Evolutionary conservation across 2,113 vertebrate genomes (phyloP).

Genomic region (Centropristis striata): DNA sequence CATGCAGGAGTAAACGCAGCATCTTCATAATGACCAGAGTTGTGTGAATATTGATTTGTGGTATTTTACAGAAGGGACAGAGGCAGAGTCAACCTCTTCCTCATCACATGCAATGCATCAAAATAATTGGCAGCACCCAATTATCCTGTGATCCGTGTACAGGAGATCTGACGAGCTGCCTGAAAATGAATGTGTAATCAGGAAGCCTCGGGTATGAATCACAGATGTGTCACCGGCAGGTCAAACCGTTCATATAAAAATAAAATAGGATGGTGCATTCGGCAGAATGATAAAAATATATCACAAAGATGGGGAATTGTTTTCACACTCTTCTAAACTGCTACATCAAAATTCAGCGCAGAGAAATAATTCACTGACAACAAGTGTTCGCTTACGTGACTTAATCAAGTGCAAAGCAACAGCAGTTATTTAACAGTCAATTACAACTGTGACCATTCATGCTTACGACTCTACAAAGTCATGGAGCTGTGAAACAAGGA

Average conservation of each 20-base stretch:
- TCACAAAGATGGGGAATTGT: constrained; percentile 2
- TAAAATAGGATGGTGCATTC: constrained; percentile 28
- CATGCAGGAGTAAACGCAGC: constrained; percentile 19
- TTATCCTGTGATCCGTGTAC: constrained; percentile 78
- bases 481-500: neutral
- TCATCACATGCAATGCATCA: constrained; percentile 71
- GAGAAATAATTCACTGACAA: constrained; percentile 6
- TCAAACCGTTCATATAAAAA: constrained; percentile 43
- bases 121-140: constrained; percentile 74
- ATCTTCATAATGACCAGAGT: constrained; percentile 55
- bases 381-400: neutral
- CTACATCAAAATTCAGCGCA: constrained; percentile 6
- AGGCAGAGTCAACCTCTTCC: constrained; percentile 57
- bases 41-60: constrained; percentile 61
- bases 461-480: neutral
- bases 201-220: constrained; percentile 59
- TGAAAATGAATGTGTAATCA: constrained; percentile 68
- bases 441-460: constrained; percentile 10
- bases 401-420: constrained; percentile 12
- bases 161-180: constrained; percentile 61
- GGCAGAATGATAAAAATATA: constrained; percentile 13
- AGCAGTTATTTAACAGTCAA: constrained; percentile 28
- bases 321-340: neutral
- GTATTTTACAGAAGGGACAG: constrained; percentile 46
- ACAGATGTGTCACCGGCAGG: constrained; percentile 53